phyloP scores from a whole-genome alignment of 2,113 vertebrate species.

The Ctenomys sociabilis region DNA sequence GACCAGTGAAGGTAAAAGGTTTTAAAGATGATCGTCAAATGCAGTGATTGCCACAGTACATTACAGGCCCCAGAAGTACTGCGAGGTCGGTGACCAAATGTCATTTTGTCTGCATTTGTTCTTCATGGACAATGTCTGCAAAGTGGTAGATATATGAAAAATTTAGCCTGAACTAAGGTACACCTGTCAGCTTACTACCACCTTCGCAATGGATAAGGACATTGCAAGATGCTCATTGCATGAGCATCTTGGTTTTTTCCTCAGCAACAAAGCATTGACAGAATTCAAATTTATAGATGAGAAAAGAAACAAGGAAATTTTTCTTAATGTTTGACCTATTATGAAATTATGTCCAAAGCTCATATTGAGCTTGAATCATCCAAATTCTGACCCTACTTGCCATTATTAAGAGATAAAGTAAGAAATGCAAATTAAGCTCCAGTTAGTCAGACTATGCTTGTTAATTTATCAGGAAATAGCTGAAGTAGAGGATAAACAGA shows the following conservation, averaged over 20 bases:
- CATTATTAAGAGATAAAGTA: neutral
- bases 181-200: slow-evolving; percentile 35
- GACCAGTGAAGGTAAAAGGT: slow-evolving; percentile 67
- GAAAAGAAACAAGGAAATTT: neutral
- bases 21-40: slow-evolving; percentile 72
- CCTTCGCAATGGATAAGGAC: neutral
- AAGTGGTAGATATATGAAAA: slow-evolving; percentile 15
- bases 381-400: neutral
- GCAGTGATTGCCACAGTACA: slow-evolving; percentile 54
- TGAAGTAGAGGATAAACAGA: neutral
- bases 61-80: slow-evolving; percentile 68
- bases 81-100: slow-evolving; percentile 65
- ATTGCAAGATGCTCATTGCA: no score
- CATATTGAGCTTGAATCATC: neutral
- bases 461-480: neutral
- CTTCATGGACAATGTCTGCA: slow-evolving; percentile 46
- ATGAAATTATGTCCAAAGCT: slow-evolving; percentile 15
- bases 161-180: neutral
- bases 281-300: slow-evolving; percentile 15
- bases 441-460: neutral
- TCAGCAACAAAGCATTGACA: neutral
- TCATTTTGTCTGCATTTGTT: slow-evolving; percentile 49
- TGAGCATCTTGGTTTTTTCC: slow-evolving; percentile 28
- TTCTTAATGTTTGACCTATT: neutral
- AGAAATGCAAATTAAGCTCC: slow-evolving; percentile 30